A percentile compares a stretch with the other conserved stretches of the same genome.
phyloP scores from a whole-genome alignment of 2,888 invertebrate species.

The Troides oblongomaculatus region DNA sequence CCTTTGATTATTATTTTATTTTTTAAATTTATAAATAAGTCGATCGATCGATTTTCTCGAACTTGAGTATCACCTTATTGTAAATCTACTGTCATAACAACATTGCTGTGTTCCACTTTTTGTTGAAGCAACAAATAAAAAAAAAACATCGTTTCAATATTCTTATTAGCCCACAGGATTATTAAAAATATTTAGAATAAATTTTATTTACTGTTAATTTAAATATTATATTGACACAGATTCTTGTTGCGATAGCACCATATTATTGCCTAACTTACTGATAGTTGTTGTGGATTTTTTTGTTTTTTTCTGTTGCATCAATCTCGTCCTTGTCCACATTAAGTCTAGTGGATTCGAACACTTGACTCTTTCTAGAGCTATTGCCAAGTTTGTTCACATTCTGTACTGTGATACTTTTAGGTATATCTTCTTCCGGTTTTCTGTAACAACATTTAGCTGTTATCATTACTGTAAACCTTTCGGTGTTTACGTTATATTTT shows the following conservation, averaged over 20 bases:
- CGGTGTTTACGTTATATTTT: no score
- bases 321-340: slow-evolving; percentile 87
- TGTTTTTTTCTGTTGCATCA: slow-evolving; percentile 84
- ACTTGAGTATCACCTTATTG: no score
- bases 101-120: no score
- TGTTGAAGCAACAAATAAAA: no score
- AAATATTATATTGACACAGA: slow-evolving; percentile 41
- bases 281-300: slow-evolving; percentile 63
- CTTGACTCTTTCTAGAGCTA: slow-evolving; percentile 81
- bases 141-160: no score
- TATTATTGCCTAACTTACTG: slow-evolving; percentile 60
- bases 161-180: no score
- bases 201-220: no score
- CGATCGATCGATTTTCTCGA: no score
- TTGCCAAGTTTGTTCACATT: slow-evolving; percentile 69
- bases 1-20: no score
- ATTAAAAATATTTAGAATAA: no score
- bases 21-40: no score
- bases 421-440: slow-evolving; percentile 77
- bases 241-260: slow-evolving; percentile 30
- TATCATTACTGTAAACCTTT: neutral
- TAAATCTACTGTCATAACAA: no score
- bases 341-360: slow-evolving; percentile 86
- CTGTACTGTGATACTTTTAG: slow-evolving; percentile 72
- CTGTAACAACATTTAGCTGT: slow-evolving; percentile 53